These are phyloP conservation scores for Tapirus indicus DNA, from an alignment of 2,797 vertebrate species.

Conservation along the genomic window DNA sequence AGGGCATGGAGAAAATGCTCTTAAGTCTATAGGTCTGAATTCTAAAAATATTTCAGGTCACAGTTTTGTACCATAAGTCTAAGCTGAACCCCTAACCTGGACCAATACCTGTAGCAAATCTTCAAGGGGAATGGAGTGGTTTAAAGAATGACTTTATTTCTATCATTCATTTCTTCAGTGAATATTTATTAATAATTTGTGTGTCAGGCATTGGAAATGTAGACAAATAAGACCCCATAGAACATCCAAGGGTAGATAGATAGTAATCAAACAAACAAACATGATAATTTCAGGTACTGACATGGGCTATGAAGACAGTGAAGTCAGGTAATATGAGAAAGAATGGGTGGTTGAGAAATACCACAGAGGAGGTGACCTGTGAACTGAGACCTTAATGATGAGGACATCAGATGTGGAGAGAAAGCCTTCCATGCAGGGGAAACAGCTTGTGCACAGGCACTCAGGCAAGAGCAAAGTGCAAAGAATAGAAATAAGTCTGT, in stretches of 20 bases:
- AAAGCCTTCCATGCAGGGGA: background rate
- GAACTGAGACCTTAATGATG: background rate
- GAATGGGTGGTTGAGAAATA: background rate
- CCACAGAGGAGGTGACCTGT: background rate
- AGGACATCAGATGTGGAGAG: background rate
- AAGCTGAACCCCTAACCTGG: background rate
- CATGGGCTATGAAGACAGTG: background rate
- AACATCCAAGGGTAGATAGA: background rate
- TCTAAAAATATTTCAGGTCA: background rate
- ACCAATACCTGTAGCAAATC: background rate
- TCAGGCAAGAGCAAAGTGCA: background rate
- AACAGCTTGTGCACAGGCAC: background rate
- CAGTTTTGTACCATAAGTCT: background rate
- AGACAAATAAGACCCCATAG: background rate
- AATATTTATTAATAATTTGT: background rate
- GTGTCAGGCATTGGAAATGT: background rate
- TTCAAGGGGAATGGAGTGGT: background rate
- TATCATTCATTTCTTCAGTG: background rate
- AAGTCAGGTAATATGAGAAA: background rate
- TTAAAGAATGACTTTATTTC: background rate
- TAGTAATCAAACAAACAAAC: background rate
- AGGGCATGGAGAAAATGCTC: background rate
- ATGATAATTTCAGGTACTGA: background rate
- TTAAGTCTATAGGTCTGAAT: background rate
- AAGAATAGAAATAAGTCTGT: background rate